phyloP scores from a whole-genome alignment of 2,797 vertebrate genomes.

The Vespertilio murinus region DNA sequence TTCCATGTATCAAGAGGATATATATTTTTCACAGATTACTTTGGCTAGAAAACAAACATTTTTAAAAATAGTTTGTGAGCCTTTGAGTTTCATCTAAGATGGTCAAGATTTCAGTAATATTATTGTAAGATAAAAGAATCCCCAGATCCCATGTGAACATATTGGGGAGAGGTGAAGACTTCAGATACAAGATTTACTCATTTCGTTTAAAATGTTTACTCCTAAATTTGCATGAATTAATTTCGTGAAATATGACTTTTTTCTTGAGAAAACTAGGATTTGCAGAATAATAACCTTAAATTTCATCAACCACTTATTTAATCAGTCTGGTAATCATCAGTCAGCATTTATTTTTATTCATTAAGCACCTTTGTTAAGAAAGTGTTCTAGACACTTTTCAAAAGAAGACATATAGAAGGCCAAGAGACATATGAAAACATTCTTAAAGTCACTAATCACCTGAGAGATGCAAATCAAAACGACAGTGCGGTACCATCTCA shows the following conservation, averaged over 20 bases:
- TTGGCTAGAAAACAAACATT: background rate
- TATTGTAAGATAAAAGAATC: background rate
- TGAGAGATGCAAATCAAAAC: too few species aligned
- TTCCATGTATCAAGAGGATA: background rate
- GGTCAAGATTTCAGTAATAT: background rate
- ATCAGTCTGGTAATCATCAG: background rate
- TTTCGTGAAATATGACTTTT: background rate
- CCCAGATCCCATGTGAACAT: background rate
- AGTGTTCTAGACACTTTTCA: background rate
- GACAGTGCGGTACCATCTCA: too few species aligned
- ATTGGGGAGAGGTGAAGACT: fast-evolving
- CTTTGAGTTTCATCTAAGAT: background rate
- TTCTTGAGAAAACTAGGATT: background rate
- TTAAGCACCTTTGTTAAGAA: background rate
- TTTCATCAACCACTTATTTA: background rate
- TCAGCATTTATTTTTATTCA: background rate
- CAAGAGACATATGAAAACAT: too few species aligned
- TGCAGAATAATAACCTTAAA: background rate
- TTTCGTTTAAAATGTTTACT: background rate
- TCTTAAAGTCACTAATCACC: too few species aligned
- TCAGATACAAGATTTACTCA: background rate
- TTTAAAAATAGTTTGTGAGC: background rate
- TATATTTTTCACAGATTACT: background rate
- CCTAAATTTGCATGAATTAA: background rate
- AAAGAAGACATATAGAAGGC: too few species aligned